phyloP scores from a whole-genome alignment of 2,888 invertebrate genomes.

The Calliopum simillimum region DNA sequence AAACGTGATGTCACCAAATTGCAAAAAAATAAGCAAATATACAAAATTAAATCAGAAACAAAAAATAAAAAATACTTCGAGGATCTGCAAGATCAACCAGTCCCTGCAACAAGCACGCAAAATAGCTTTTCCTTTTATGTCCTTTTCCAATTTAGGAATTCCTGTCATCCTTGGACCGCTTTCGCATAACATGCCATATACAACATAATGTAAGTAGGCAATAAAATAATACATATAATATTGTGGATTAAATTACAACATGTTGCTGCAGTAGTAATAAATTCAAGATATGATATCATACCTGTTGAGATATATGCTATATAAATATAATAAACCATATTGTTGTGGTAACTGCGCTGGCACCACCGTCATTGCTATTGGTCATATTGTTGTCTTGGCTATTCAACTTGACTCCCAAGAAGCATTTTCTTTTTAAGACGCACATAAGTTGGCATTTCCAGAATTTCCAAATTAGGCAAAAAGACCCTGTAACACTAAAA shows the following conservation, averaged over 20 bases:
- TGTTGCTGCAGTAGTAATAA: too few relatives aligned
- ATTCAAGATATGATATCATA: too few relatives aligned
- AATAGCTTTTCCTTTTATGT: constrained; percentile 18
- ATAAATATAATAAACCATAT: too few relatives aligned
- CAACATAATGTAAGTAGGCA: not conserved
- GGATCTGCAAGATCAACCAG: not conserved
- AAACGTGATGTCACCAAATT: constrained; percentile 31
- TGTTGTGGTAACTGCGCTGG: too few relatives aligned
- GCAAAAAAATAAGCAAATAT: constrained; percentile 8
- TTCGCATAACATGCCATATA: not conserved
- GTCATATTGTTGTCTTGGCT: too few relatives aligned
- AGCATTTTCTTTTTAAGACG: too few relatives aligned
- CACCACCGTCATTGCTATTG: too few relatives aligned
- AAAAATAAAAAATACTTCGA: not conserved
- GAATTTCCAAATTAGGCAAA: constrained; percentile 43
- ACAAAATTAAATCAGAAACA: constrained; percentile 1
- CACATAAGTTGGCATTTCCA: constrained; percentile 19
- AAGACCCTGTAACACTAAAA: constrained; percentile 47
- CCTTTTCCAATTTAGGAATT: constrained; percentile 25
- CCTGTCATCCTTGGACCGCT: constrained; percentile 25
- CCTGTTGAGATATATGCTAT: too few relatives aligned
- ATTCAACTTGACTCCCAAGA: too few relatives aligned
- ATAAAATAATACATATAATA: constrained; percentile 28
- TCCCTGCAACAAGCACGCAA: not conserved
- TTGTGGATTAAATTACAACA: too few relatives aligned